Evolutionary conservation across 35 echinoderm and acorn worm species (phyloP).

Genomic region (Heliocidaris tuberculata): DNA sequence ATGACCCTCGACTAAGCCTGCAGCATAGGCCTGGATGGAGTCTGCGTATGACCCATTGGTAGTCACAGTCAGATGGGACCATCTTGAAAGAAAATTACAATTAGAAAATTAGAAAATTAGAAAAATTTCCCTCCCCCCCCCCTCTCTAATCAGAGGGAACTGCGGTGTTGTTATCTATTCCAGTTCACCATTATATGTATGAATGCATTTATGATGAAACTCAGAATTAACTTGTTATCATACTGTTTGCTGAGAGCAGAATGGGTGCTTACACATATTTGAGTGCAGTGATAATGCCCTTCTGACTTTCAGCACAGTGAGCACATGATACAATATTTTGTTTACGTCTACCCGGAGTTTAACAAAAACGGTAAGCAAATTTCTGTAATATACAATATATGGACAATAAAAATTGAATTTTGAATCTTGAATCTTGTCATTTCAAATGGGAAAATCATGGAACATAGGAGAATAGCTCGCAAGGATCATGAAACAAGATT

Average conservation of each 20-base stretch:
- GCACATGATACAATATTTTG: no score
- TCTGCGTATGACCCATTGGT: slow-evolving; percentile 64
- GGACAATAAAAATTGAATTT: not conserved
- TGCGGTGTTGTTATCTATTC: not conserved
- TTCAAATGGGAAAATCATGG: not conserved
- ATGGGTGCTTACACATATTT: no score
- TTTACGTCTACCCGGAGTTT: no score
- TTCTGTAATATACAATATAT: no score
- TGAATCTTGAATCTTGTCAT: not conserved
- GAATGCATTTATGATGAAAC: not conserved
- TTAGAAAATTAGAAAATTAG: not conserved
- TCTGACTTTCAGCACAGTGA: no score
- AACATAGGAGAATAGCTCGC: no score
- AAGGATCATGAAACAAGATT: no score
- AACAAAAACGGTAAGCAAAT: no score
- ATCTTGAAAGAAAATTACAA: slow-evolving; percentile 39
- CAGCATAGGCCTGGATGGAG: slow-evolving; percentile 70
- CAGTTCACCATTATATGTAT: not conserved
- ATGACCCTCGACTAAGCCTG: slow-evolving; percentile 70
- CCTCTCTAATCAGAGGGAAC: not conserved
- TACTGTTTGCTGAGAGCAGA: no score
- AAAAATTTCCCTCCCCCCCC: no score
- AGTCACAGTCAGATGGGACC: slow-evolving; percentile 72
- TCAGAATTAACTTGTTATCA: not conserved
- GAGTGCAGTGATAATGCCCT: no score